Conservation (phyloP, 1,140 invertebrate species). For the Drosophila orena region DNA sequence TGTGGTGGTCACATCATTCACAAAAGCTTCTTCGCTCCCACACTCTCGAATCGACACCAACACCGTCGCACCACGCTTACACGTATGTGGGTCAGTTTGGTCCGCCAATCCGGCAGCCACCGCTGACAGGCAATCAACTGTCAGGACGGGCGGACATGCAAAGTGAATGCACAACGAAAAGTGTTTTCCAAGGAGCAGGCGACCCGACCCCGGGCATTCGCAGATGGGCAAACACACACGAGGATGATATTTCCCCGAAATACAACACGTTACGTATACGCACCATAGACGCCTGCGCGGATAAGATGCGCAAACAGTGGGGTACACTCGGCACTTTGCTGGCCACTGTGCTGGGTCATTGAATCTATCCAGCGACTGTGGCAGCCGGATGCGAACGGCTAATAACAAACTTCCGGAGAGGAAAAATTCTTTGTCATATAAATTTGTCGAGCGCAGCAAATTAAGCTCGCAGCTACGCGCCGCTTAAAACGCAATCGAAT, state of each 20-base stretch:
- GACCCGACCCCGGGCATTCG: constrained; percentile 16
- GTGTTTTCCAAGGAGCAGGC: constrained; percentile 50
- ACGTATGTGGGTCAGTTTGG: constrained; percentile 74
- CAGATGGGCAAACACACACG: constrained; percentile 38
- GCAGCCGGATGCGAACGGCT: constrained; percentile 71
- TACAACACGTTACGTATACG: constrained; percentile 69
- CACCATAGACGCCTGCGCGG: constrained; percentile 71
- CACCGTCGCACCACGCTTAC: constrained; percentile 18
- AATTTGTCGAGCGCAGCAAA: constrained; percentile 80
- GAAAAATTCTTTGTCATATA: constrained; percentile 75
- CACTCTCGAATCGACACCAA: constrained; percentile 29
- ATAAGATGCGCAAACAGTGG: constrained; percentile 57
- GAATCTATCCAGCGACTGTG: constrained; percentile 58
- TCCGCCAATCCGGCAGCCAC: constrained; percentile 19
- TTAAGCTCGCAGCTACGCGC: constrained; percentile 67
- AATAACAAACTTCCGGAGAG: constrained; percentile 84
- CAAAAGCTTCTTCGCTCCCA: constrained; percentile 54
- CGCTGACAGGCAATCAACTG: constrained; percentile 78
- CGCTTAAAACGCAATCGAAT: constrained; percentile 56
- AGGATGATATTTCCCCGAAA: constrained; percentile 4
- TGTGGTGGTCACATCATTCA: constrained; percentile 66
- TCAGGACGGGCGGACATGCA: constrained; percentile 42
- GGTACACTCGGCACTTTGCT: not conserved
- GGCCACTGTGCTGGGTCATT: constrained; percentile 26
- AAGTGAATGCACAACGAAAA: constrained; percentile 63